A percentile compares a stretch with the other conserved stretches of the same genome.
Conservation (phyloP, 2,113 vertebrate genomes). For the Nycticorax nycticorax region DNA sequence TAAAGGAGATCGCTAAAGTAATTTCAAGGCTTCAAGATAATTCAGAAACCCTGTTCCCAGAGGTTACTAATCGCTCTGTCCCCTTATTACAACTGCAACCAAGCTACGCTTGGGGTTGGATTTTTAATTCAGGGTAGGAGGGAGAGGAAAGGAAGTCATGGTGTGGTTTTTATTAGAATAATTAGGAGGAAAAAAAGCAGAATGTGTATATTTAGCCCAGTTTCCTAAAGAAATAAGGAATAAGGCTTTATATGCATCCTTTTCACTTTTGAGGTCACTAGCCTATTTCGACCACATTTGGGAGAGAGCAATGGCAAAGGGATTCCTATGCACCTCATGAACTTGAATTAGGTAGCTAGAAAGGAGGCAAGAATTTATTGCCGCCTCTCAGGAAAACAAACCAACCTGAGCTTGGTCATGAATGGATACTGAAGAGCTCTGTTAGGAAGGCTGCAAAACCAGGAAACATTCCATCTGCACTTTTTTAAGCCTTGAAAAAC, state of each 20-base stretch:
- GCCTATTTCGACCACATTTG: background rate
- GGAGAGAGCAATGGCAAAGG: background rate
- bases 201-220: background rate
- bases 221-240: background rate
- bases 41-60: slow-evolving; percentile 29
- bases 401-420: background rate
- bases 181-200: background rate
- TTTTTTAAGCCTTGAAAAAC: background rate
- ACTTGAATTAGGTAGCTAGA: background rate
- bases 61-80: background rate
- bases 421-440: background rate
- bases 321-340: background rate
- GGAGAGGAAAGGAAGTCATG: background rate
- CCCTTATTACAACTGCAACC: background rate
- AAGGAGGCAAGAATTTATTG: background rate
- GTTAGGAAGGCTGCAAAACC: background rate
- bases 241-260: background rate
- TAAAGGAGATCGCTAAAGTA: slow-evolving; percentile 31
- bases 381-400: background rate
- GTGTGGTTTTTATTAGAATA: background rate
- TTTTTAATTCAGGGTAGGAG: background rate
- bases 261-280: background rate
- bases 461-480: background rate
- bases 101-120: background rate
- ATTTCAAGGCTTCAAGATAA: slow-evolving; percentile 26